Conservation (phyloP, 2,113 vertebrate genomes). For the Globicephala melas region DNA sequence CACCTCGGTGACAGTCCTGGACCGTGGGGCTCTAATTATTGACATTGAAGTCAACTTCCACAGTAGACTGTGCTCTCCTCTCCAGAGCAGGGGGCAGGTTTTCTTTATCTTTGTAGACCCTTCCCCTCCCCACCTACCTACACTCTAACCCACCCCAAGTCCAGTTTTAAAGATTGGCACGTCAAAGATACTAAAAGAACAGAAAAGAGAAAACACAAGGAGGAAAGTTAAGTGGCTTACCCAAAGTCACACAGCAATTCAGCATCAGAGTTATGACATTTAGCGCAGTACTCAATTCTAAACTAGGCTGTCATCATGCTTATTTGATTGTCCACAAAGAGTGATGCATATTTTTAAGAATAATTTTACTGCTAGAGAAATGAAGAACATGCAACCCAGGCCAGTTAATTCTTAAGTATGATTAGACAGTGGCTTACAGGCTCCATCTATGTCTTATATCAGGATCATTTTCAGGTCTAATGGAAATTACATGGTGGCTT, state of each 20-base stretch:
- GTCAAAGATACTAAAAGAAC: background rate
- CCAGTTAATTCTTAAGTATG: constrained; percentile 62
- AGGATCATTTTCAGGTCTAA: constrained; percentile 75
- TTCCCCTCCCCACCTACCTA: background rate
- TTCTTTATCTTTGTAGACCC: background rate
- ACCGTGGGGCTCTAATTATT: background rate
- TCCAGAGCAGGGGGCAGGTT: background rate
- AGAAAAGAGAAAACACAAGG: background rate
- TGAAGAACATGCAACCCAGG: constrained; percentile 45
- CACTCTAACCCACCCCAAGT: background rate
- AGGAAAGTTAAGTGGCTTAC: background rate
- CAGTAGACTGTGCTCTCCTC: background rate
- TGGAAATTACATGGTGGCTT: constrained; percentile 75
- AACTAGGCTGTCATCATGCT: background rate
- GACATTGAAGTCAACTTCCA: background rate
- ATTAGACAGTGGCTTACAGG: constrained; percentile 65
- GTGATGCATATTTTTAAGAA: constrained; percentile 20
- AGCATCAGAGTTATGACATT: background rate
- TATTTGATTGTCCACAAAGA: constrained; percentile 22
- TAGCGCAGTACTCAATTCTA: background rate
- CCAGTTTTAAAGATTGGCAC: background rate
- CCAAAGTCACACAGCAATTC: background rate
- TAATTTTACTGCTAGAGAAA: constrained; percentile 58
- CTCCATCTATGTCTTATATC: constrained; percentile 62
- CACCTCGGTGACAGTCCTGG: background rate